Base-by-base conservation (phyloP, 2,113 vertebrate genomes). In the Chaetops frenatus region DNA sequence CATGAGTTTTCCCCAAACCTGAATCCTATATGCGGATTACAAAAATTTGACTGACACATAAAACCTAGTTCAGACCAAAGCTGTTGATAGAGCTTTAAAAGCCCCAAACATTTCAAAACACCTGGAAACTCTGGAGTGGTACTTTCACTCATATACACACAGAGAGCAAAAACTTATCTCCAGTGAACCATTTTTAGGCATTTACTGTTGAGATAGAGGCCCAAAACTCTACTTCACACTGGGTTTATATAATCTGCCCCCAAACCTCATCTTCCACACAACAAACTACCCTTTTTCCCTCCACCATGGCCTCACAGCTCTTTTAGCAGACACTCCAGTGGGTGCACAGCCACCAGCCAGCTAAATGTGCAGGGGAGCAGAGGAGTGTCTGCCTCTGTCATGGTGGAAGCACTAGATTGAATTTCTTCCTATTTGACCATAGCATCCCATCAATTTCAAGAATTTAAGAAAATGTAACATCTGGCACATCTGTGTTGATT, bases 341-440 rank as follows among this genome's bases (percentile, higher is more conserved):
- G 65, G 25, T 2, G 31, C 42, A n/a, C 20, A 61, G 65, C 58
- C 58, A 73, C 17, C 67, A 80, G 54, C n/a, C 35, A 51, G 28
- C 62, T 56, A 4, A 29, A 20, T 0, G 1, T 3, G 11, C n/a
- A 33, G 1, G 0, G 58, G 42, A 65, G 19, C 36, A 65, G 62
- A 54, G 36, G 11, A 77, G 36, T 1, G 29, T 69, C 71, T 64
- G 71, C 45, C 11, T 4, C 48, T 56, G 53, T n/a, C 1, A 0
- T 0, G 0, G 15, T 7, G 9, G 23, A 89, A 81, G 38, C 3
- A 44, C 27, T 9, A 44, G n/a, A 65, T 54, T 57, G 23, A 62
- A 53, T 70, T 81, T 89, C 77, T 42, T 86, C 74, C 65, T 58
- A 5, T 67, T 66, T 54, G 33, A 86, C 73, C 27, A 13, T 0